These are phyloP conservation scores for Pseudomyrmex concolor DNA, from an alignment of 1,140 invertebrate species.

Conservation along the genomic window DNA sequence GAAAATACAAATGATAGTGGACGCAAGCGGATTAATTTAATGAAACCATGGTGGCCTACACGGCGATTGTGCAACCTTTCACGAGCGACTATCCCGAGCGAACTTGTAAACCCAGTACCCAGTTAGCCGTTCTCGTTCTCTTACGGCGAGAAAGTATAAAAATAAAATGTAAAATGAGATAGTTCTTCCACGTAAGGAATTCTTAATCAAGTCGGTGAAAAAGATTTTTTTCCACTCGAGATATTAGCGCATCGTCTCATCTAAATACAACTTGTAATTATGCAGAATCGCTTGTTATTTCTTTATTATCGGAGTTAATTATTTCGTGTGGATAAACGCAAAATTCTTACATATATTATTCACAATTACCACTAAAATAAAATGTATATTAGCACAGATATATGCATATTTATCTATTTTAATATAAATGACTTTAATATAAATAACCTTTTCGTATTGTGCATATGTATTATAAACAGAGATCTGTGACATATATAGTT, in stretches of 20 bases:
- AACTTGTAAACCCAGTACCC: slow-evolving; percentile 34
- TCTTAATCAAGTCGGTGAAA: background rate
- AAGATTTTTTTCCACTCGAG: background rate
- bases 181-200: background rate
- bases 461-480: background rate
- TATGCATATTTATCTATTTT: no score
- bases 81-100: background rate
- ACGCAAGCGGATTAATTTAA: slow-evolving; percentile 40
- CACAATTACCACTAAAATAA: no score
- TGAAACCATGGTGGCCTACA: slow-evolving; percentile 19
- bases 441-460: no score
- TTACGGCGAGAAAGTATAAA: background rate
- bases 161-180: background rate
- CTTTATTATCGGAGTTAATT: background rate
- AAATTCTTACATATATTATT: no score
- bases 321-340: no score
- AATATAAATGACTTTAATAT: no score
- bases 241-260: background rate
- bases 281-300: background rate
- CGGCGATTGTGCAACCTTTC: background rate
- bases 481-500: background rate
- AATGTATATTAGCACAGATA: no score
- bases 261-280: background rate
- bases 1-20: slow-evolving; percentile 8
- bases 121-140: background rate